A percentile compares a stretch with the other conserved stretches of the same genome.
Evolutionary conservation across 2,113 vertebrate genomes (phyloP).

Genomic region (Cyphomyrus plagiostoma): DNA sequence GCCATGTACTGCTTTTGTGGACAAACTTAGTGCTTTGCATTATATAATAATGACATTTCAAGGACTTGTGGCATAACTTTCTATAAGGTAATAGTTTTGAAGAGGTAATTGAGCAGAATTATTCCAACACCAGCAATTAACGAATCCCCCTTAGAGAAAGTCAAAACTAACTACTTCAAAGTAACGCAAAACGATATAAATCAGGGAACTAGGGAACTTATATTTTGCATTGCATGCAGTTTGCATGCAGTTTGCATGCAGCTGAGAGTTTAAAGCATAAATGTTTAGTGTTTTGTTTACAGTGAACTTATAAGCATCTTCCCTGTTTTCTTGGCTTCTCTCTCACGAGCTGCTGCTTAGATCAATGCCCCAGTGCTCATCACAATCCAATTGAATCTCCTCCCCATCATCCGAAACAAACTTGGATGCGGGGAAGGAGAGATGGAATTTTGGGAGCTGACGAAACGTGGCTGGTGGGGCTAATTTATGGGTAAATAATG

Average conservation of each 20-base stretch:
- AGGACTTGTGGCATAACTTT: not conserved
- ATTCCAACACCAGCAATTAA: not conserved
- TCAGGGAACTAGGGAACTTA: not conserved
- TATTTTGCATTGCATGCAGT: not conserved
- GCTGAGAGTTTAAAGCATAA: not conserved
- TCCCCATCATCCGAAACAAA: slow-evolving; percentile 26
- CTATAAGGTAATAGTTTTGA: not conserved
- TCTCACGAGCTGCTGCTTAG: not conserved
- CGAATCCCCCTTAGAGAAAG: not conserved
- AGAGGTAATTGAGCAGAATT: not conserved
- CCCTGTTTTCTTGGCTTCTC: not conserved
- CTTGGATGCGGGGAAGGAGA: not conserved
- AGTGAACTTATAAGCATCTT: not conserved
- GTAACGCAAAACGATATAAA: not conserved
- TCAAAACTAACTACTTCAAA: not conserved
- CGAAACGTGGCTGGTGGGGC: not conserved
- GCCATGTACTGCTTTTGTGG: not conserved
- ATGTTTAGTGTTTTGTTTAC: not conserved
- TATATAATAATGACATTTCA: not conserved
- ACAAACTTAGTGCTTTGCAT: not conserved
- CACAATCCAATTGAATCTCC: slow-evolving; percentile 27
- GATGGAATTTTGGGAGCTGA: not conserved
- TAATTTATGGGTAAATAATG: slow-evolving; percentile 15
- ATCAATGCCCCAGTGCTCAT: slow-evolving; percentile 24
- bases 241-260: not conserved